Base-by-base conservation (phyloP, 2,113 vertebrate species). In the Oncorhynchus keta region DNA sequence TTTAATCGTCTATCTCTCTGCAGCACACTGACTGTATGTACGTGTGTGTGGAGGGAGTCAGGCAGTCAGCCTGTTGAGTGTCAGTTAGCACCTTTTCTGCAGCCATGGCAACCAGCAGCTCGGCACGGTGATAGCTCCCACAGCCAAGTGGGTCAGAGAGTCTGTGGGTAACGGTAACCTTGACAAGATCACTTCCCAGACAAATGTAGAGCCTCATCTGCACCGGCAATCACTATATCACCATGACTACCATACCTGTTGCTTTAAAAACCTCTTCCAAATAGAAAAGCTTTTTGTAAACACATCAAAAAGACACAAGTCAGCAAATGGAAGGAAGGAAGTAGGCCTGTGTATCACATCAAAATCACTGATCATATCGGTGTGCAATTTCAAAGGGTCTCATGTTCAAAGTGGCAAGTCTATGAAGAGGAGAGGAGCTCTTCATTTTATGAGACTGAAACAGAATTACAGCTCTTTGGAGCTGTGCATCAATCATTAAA, bases 101-200 rank as follows among this genome's bases (percentile, higher is more conserved):
- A 90, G 86, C 87, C 91, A 92, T 92, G 89, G 91, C 89, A 92
- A 92, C 91, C 80, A 22, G 85, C 51, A 55, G 88, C 85, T 88
- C 88, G 3, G 49, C 89, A 91, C 88, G 70, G 84, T 84, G 74
- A 90, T 88, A 91, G 90, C 90, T 91, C 87, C 81, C 72, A 64
- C 88, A 89, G 88, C 89, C 89, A 91, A 91, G 88, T 92, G 89
- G 91, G 91, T 92, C 91, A 91, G 87, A 88, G 87, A 86, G 85
- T 35, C 1, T 90, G 84, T 24, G 82, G 85, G 79, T 73, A 79
- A 55, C 13, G 88, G 90, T 91, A 90, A 92, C 90, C 88, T 90
- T 90, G 90, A 82, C 83, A 75, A 88, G 86, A 89, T 88, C 88
- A 89, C 85, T 87, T 89, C 86, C 78, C 84, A 89, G 85, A 77